phyloP scores from a whole-genome alignment of 2,113 vertebrate genomes.

The Engraulis encrasicolus region DNA sequence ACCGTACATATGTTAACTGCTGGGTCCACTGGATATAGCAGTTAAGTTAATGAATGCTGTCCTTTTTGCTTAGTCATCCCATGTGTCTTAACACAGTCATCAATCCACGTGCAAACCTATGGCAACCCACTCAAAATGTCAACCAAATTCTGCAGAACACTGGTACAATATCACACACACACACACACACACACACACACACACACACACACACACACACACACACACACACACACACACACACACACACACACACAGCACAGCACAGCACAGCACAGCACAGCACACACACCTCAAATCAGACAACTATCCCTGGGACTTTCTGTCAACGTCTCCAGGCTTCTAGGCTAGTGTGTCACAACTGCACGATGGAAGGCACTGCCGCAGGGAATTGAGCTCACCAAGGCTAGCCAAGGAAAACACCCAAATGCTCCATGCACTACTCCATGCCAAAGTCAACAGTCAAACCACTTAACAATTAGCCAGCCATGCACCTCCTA shows the following conservation, averaged over 20 bases:
- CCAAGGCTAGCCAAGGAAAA: not conserved
- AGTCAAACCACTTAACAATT: constrained; percentile 15
- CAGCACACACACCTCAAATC: not conserved
- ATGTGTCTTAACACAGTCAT: not conserved
- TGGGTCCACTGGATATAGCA: not conserved
- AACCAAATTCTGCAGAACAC: not conserved
- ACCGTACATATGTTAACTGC: not conserved
- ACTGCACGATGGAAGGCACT: not conserved
- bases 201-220: not conserved
- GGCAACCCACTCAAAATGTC: not conserved
- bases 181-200: not conserved
- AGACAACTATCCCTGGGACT: not conserved
- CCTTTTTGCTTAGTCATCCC: not conserved
- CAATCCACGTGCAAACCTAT: not conserved
- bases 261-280: not conserved
- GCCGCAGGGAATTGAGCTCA: not conserved
- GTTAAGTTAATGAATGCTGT: not conserved
- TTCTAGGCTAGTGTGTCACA: constrained; percentile 16
- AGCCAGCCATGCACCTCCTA: constrained; percentile 2
- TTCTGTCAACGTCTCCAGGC: not conserved
- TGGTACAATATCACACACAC: constrained; percentile 12
- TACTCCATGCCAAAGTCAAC: not conserved
- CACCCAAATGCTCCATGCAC: not conserved
- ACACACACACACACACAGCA: not conserved
- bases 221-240: not conserved